Evolutionary conservation across 2,888 invertebrate species (phyloP).

Genomic region (Scaeva pyrastri): DNA sequence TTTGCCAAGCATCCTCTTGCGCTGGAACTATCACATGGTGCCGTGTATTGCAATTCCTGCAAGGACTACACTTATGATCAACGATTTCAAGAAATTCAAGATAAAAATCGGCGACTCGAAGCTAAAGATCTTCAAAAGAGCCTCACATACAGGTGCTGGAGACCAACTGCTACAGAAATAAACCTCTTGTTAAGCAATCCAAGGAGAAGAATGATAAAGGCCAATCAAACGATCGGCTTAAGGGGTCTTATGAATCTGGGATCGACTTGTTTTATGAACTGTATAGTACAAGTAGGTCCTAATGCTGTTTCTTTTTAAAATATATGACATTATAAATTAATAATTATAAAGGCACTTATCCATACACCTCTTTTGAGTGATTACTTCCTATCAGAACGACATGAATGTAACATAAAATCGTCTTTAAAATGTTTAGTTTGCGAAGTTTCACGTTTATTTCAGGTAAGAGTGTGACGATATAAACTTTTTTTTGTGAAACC

Average conservation of each 20-base stretch:
- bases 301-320: background rate
- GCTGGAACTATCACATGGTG: slow-evolving; percentile 94
- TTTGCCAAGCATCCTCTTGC: slow-evolving; percentile 92
- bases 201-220: slow-evolving; percentile 90
- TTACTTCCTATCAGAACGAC: slow-evolving; percentile 97
- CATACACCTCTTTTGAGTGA: slow-evolving; percentile 97
- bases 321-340: too few species aligned
- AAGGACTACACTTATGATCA: slow-evolving; percentile 96
- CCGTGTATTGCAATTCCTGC: slow-evolving; percentile 95
- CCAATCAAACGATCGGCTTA: slow-evolving; percentile 94
- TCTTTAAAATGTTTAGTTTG: slow-evolving; percentile 95
- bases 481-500: background rate
- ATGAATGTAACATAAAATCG: slow-evolving; percentile 88
- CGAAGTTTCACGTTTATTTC: slow-evolving; percentile 97
- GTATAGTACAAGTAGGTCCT: slow-evolving; percentile 91
- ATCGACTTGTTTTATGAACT: slow-evolving; percentile 99
- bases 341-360: slow-evolving; percentile 89
- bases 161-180: slow-evolving; percentile 91
- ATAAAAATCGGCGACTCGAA: slow-evolving; percentile 85
- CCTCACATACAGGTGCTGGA: slow-evolving; percentile 90
- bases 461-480: slow-evolving; percentile 86
- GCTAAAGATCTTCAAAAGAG: slow-evolving; percentile 87
- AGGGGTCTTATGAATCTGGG: slow-evolving; percentile 98
- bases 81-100: slow-evolving; percentile 87
- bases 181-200: slow-evolving; percentile 90